Evolutionary conservation across 2,888 invertebrate genomes (phyloP), one percentile per base, ranked within the genome.

Genomic region (Cosmorhoe ocellata): DNA sequence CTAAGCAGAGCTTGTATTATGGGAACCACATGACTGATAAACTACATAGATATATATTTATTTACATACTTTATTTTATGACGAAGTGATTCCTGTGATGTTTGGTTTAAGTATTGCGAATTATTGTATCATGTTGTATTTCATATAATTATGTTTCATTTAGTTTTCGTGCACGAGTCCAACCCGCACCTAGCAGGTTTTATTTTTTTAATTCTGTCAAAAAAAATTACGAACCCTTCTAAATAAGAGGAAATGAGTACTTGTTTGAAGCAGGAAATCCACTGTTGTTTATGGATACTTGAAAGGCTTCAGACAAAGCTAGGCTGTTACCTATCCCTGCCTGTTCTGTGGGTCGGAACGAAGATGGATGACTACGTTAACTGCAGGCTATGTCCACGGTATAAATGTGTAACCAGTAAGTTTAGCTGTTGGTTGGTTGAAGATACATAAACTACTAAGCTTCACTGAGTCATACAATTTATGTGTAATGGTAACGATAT

Each of bases 291-390:
- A 37, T 30, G 43, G 42, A 37, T 45, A 31, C 24, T 43, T 56
- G 30, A 45, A 45, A 12, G 56, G 58, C 40, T 56, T 54, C 56
- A 39, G 37, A 10, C 31, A 31, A 24, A 54, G 31, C 54, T 48
- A 51, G 51, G 40, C 34, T 9, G 3, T 39, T 6, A n/a, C 18
- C 45, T 14, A 13, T 52, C 56, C 37, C 54, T 33, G 33, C 56
- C 49, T 31, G 1, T 31, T 30, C 14, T 14, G 22, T 12, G n/a
- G 8, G 6, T 41, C 26, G n/a, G 24, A 37, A 51, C 18, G 48
- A 39, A 38, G 53, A 58, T 18, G 34, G n/a, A 34, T 24, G 30
- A 38, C 41, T 6, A 41, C 26, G 43, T 44, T 41, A 37, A 41
- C 43, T 43, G 33, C 50, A 49, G 33, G 48, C 41, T n/a, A 36